Conservation (phyloP, 2,797 vertebrate species). For the Dermochelys coriacea region DNA sequence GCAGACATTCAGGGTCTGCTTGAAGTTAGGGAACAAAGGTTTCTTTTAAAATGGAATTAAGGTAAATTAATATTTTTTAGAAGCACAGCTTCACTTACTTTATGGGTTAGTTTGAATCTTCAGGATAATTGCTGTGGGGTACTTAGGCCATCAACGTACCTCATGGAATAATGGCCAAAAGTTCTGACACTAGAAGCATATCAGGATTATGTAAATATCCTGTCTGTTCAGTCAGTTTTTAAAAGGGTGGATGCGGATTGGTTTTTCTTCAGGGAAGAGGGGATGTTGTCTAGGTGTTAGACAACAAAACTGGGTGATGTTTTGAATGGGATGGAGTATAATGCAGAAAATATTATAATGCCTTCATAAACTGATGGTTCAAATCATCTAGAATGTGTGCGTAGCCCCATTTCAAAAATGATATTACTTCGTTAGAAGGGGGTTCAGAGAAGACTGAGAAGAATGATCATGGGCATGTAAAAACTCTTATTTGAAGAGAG, state of each 20-base stretch:
- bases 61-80: conserved; percentile 34
- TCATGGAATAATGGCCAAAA: conserved; percentile 1
- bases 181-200: conserved; percentile 12
- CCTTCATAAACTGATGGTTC: neutral
- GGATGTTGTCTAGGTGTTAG: conserved; percentile 29
- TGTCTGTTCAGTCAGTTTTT: conserved; percentile 28
- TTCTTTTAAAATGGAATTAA: conserved; percentile 42
- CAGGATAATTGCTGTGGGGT: neutral
- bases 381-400: neutral
- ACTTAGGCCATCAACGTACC: conserved; percentile 1
- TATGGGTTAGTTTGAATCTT: conserved; percentile 30
- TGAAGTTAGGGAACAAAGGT: conserved; percentile 6
- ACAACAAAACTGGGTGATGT: conserved; percentile 10
- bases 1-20: neutral
- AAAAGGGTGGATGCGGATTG: conserved; percentile 24
- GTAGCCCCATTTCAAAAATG: neutral
- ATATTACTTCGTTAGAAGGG: no score
- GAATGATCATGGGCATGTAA: no score
- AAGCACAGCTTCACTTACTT: conserved; percentile 32
- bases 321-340: neutral
- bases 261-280: neutral
- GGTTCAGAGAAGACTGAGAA: no score
- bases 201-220: conserved; percentile 37
- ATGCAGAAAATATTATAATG: neutral
- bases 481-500: neutral